Percentiles rank a stretch among this genome's conserved stretches.
phyloP scores from a whole-genome alignment of 2,797 vertebrate genomes.

The Micromesistius poutassou region DNA sequence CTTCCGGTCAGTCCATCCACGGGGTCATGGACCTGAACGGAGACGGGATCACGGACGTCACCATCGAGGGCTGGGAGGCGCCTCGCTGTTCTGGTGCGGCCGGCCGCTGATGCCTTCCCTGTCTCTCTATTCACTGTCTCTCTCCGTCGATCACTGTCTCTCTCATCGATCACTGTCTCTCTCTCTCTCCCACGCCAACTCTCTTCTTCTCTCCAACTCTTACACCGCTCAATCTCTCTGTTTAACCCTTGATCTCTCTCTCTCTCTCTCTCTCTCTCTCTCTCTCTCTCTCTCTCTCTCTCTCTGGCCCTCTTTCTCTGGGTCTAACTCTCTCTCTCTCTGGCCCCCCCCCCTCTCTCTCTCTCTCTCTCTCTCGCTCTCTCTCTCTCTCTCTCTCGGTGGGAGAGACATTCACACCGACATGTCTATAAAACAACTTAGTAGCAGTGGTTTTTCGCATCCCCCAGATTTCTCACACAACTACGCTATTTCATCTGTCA shows the following conservation, averaged over 20 bases:
- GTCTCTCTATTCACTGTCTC: slow-evolving; percentile 3
- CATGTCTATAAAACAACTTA: not conserved
- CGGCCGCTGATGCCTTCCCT: not conserved
- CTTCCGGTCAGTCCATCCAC: slow-evolving; percentile 95
- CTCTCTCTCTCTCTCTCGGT: slow-evolving; percentile 7
- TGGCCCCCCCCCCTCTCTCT: too few species aligned
- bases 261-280: slow-evolving; percentile 20
- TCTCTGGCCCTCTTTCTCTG: too few species aligned
- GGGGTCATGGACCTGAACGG: slow-evolving; percentile 94
- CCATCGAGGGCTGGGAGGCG: slow-evolving; percentile 93
- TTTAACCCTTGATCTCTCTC: slow-evolving; percentile 14
- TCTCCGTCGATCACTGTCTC: not conserved
- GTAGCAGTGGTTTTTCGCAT: slow-evolving; percentile 20
- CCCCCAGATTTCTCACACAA: slow-evolving; percentile 24
- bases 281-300: not conserved
- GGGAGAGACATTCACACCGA: too few species aligned
- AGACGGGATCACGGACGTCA: slow-evolving; percentile 91
- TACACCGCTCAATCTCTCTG: not conserved
- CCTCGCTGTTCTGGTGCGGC: slow-evolving; percentile 91
- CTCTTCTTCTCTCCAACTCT: not conserved
- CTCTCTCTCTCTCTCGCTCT: slow-evolving; percentile 17
- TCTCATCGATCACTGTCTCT: too few species aligned
- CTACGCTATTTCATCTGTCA: slow-evolving; percentile 10
- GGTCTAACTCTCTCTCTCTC: too few species aligned
- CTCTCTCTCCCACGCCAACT: slow-evolving; percentile 8